These are phyloP conservation scores for Macaca fascicularis DNA, from an alignment of 2,113 vertebrate genomes.

Conservation along the genomic window T2T-MFA8v1.1 NC_088386.1:34090001-34090500, in stretches of 20 bases:
- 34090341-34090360: not conserved
- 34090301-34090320: not conserved
- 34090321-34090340: not conserved
- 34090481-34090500: not conserved
- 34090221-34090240: not conserved
- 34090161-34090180: not conserved
- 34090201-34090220: not conserved
- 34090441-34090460: not conserved
- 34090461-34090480: not conserved
- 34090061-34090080: not conserved
- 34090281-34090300: not conserved
- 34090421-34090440: not conserved
- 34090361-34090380: not conserved
- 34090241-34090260: not conserved
- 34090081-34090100: not conserved
- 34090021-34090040: not conserved
- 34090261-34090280: not conserved
- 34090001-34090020: not conserved
- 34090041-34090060: not conserved
- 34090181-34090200: not conserved
- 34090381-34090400: not conserved
- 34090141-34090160: not conserved
- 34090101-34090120: not conserved
- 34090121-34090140: not conserved
- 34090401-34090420: not conserved